These are phyloP conservation scores for Drosophila kanekoi DNA, from an alignment of 2,888 invertebrate species.

Conservation along the genomic window DNA sequence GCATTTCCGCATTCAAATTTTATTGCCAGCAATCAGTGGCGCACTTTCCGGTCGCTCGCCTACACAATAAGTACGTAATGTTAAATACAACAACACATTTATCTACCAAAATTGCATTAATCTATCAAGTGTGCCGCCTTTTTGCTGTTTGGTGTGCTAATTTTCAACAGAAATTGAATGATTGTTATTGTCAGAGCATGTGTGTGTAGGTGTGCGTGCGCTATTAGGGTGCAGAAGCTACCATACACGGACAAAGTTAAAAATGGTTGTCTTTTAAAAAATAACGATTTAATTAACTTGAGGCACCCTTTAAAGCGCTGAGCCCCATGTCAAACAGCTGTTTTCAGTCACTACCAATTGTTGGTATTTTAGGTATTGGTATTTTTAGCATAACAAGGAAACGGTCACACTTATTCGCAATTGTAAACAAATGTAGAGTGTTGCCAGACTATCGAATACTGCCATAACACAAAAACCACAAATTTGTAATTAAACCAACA, in stretches of 20 bases:
- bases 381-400: neutral
- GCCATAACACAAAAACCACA: slow-evolving; percentile 6
- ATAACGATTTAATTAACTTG: slow-evolving; percentile 8
- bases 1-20: slow-evolving; percentile 79
- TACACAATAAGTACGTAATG: slow-evolving; percentile 28
- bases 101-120: slow-evolving; percentile 71
- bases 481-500: slow-evolving; percentile 6
- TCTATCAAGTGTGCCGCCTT: slow-evolving; percentile 61
- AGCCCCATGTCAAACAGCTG: slow-evolving; percentile 23
- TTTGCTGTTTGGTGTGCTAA: slow-evolving; percentile 63
- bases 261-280: slow-evolving; percentile 8
- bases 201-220: neutral
- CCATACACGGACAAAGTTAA: neutral
- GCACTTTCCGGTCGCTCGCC: slow-evolving; percentile 45
- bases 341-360: slow-evolving; percentile 20
- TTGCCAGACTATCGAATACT: slow-evolving; percentile 26
- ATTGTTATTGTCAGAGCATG: slow-evolving; percentile 25
- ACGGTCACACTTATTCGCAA: slow-evolving; percentile 35
- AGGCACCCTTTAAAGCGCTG: neutral
- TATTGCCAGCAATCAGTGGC: slow-evolving; percentile 73
- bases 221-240: neutral
- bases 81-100: slow-evolving; percentile 36
- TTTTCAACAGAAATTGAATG: slow-evolving; percentile 56
- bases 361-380: slow-evolving; percentile 6
- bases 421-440: slow-evolving; percentile 53